Percentiles rank a stretch among this genome's conserved stretches.
These are phyloP conservation scores for Loris lydekkerianus DNA, from an alignment of 2,797 vertebrate genomes.

Conservation along the genomic window DNA sequence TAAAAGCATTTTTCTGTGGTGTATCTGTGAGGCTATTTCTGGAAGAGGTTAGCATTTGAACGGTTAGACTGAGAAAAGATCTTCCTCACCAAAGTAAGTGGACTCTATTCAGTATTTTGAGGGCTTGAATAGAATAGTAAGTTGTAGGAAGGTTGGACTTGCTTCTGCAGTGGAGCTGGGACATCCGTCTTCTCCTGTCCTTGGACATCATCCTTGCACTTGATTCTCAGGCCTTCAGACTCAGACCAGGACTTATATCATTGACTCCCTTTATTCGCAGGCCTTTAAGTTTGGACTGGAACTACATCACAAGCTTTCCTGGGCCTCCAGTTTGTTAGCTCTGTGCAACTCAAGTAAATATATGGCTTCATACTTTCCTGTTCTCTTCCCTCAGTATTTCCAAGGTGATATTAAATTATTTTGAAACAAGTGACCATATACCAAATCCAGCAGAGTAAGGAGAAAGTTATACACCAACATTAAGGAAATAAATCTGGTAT, in stretches of 20 bases:
- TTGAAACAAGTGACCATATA: neutral
- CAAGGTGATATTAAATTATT: constrained; percentile 11
- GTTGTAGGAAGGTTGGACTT: neutral
- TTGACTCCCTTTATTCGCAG: neutral
- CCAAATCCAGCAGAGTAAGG: neutral
- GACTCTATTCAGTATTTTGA: neutral
- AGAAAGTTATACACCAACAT: neutral
- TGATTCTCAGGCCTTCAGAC: neutral
- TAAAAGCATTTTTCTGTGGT: neutral
- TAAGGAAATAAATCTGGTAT: constrained; percentile 32
- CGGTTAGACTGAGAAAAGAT: neutral
- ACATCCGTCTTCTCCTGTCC: neutral
- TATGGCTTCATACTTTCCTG: neutral
- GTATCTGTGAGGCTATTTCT: neutral
- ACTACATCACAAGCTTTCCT: neutral
- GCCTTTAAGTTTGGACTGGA: neutral
- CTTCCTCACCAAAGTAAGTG: neutral
- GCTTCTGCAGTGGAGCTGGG: neutral
- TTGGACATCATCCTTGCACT: neutral
- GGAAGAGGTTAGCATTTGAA: neutral
- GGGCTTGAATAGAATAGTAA: neutral
- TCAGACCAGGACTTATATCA: neutral
- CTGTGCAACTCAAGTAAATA: neutral
- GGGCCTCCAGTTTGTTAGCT: neutral
- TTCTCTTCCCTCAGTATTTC: neutral